Percentiles rank a stretch among this genome's conserved stretches.
phyloP scores from a whole-genome alignment of 2,113 vertebrate genomes.

The Cyprinodon tularosa region DNA sequence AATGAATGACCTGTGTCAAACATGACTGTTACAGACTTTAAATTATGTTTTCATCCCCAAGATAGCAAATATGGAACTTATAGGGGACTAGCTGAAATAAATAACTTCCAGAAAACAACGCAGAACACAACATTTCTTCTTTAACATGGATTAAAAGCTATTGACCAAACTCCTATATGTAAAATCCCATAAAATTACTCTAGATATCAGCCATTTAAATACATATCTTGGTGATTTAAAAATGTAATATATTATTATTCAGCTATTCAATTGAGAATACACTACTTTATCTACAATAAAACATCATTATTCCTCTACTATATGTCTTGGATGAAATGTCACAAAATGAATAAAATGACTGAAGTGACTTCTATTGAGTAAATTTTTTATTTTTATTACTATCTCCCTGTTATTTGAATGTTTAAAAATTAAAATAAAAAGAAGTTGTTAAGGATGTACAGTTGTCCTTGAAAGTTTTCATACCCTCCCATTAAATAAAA shows the following conservation, averaged over 20 bases:
- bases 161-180: not conserved
- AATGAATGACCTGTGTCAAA: not conserved
- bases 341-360: not conserved
- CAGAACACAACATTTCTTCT: not conserved
- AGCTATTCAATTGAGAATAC: not conserved
- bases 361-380: not conserved
- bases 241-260: not conserved
- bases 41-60: not conserved
- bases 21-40: not conserved
- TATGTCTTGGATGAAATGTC: not conserved
- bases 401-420: not conserved
- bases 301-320: not conserved
- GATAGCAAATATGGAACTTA: not conserved
- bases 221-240: not conserved
- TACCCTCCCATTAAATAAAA: too few relatives aligned
- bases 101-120: not conserved
- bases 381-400: not conserved
- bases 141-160: not conserved
- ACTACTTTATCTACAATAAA: not conserved
- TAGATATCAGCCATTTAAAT: not conserved
- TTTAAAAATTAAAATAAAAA: not conserved
- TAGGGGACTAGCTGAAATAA: not conserved
- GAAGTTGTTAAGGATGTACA: too few relatives aligned
- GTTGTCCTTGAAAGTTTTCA: too few relatives aligned
- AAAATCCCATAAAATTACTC: not conserved